These are phyloP conservation scores for Myopa tessellatipennis DNA, from an alignment of 2,888 invertebrate species.

Conservation along the genomic window DNA sequence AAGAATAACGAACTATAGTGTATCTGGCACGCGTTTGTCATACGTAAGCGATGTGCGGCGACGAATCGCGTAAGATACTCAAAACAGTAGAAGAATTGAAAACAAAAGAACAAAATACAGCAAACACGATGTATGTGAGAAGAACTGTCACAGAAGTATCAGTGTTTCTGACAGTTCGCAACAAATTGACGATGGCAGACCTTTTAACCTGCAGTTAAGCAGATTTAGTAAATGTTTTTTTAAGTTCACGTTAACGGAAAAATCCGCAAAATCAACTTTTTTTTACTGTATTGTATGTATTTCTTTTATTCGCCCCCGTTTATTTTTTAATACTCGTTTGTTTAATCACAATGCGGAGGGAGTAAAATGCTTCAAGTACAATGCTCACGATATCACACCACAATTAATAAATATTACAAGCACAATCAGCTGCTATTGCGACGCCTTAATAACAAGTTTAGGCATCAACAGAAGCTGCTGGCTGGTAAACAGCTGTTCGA, in stretches of 20 bases:
- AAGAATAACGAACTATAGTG: too few species aligned
- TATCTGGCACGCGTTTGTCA: too few species aligned
- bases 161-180: too few species aligned
- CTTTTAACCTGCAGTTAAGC: background rate
- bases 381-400: background rate
- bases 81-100: too few species aligned
- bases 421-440: slow-evolving; percentile 19
- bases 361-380: too few species aligned
- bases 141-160: too few species aligned
- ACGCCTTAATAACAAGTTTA: background rate
- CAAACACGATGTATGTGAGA: too few species aligned
- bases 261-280: background rate
- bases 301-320: background rate
- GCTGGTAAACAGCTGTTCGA: slow-evolving; percentile 18
- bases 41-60: too few species aligned
- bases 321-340: background rate
- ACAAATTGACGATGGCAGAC: too few species aligned
- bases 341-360: too few species aligned
- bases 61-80: too few species aligned
- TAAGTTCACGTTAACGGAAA: background rate
- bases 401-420: background rate
- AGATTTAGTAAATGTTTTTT: background rate
- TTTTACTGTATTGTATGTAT: background rate
- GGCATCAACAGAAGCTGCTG: background rate
- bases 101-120: too few species aligned